Evolutionary conservation across 2,113 vertebrate species (phyloP).

Genomic region (Malurus cyaneus): DNA sequence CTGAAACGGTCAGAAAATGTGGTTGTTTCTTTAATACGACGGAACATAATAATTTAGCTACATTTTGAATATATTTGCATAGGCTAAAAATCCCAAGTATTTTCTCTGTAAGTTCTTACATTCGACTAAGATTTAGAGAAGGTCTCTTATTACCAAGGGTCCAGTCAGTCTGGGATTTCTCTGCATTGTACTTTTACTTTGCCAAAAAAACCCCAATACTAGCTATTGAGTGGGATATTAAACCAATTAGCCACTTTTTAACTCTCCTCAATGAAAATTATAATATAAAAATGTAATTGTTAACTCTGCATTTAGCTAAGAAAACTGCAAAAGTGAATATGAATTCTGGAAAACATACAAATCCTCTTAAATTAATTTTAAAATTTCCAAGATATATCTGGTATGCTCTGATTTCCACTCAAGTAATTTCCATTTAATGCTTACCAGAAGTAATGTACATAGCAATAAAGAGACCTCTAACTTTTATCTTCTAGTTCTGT

Average conservation of each 20-base stretch:
- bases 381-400: neutral
- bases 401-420: neutral
- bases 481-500: neutral
- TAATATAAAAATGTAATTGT: neutral
- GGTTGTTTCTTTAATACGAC: neutral
- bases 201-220: neutral
- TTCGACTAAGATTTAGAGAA: neutral
- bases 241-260: neutral
- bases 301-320: neutral
- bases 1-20: neutral
- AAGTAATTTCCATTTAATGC: neutral
- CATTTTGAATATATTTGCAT: neutral
- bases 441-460: neutral
- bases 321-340: neutral
- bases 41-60: neutral
- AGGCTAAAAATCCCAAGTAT: neutral
- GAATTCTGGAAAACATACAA: neutral
- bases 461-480: neutral
- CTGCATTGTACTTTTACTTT: neutral
- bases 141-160: neutral
- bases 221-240: neutral
- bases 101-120: neutral
- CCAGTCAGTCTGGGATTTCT: neutral
- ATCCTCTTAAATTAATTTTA: neutral
- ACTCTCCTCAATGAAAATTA: neutral